Base-by-base conservation (phyloP, 1,140 invertebrate species). In the Drosophila obscura region DNA sequence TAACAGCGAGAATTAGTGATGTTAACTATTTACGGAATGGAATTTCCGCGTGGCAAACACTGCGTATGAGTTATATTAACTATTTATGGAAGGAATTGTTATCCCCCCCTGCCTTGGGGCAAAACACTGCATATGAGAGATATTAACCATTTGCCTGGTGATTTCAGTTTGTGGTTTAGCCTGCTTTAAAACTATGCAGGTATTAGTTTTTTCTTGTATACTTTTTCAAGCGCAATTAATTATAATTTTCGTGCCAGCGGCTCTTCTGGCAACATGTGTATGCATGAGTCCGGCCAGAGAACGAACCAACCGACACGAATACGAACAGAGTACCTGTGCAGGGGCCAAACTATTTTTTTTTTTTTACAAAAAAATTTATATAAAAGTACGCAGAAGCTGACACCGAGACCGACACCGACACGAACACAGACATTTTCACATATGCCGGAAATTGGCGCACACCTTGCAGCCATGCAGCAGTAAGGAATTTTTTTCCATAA, bases 361-460 rank as follows among this genome's bases (percentile, higher is more conserved):
- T 35, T 35, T 11, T 2, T 35, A 9, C 31, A 39, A 65, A 74
- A 74, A 46, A 60, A 41, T 72, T 66, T 57, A 28, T 71, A 39
- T 50, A 28, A 13, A 56, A 43, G n/a, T 24, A 26, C 19, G 8
- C 4, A 58, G 15, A 51, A 19, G 6, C 26, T 28, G 26, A 43
- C 41, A 52, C 31, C 26, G 56, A 31, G 19, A 6, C 28, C 13
- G 2, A 39, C 61, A 50, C 53, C 13, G 46, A 53, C 58, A 53
- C 52, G 13, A 13, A 51, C 41, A 61, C 75, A 63, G 61, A 44
- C 55, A 73, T 57, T 62, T 50, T 41, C 68, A 77, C 78, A 81
- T 84, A 67, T 67, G 62, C 78, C 81, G 81, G 81, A 85, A 85
- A 85, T 85, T 85, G 81, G 77, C 82, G 81, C 81, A 85, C 82